These are phyloP conservation scores for Habroteleia sp. DNA, from an alignment of 2,888 invertebrate species.

Conservation along the genomic window DNA sequence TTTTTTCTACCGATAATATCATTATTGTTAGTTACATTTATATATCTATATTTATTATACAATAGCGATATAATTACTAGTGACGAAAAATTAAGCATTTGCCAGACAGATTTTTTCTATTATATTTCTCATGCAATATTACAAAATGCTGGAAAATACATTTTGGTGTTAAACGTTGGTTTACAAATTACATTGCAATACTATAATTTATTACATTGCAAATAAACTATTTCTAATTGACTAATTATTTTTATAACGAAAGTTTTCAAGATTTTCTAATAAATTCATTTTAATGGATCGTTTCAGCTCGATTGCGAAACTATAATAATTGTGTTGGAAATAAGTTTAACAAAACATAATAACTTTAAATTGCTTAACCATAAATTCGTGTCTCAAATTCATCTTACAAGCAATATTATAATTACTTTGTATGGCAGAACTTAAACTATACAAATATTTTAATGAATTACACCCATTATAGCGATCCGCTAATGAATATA, in stretches of 20 bases:
- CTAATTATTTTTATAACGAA: slow-evolving; percentile 1
- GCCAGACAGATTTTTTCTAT: too few species aligned
- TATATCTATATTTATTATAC: too few species aligned
- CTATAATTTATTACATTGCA: background rate
- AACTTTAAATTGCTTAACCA: slow-evolving; percentile 2
- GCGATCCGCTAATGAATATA: slow-evolving; percentile 32
- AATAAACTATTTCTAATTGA: background rate
- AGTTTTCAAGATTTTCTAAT: background rate
- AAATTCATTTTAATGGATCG: slow-evolving; percentile 6
- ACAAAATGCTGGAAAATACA: too few species aligned
- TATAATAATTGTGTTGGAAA: too few species aligned
- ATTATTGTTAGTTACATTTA: too few species aligned
- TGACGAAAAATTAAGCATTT: too few species aligned
- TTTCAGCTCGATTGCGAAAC: slow-evolving; percentile 1
- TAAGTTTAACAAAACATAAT: slow-evolving; percentile 13
- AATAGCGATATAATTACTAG: too few species aligned
- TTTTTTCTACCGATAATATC: too few species aligned
- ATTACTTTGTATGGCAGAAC: slow-evolving; percentile 12
- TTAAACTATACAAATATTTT: slow-evolving; percentile 19
- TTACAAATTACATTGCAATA: too few species aligned
- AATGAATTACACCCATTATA: slow-evolving; percentile 11
- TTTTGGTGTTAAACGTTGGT: too few species aligned
- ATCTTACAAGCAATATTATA: slow-evolving; percentile 12
- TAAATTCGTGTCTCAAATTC: slow-evolving; percentile 22
- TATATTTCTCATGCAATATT: too few species aligned